Conservation (phyloP, 2,888 invertebrate genomes). For the Watsonalla binaria region DNA sequence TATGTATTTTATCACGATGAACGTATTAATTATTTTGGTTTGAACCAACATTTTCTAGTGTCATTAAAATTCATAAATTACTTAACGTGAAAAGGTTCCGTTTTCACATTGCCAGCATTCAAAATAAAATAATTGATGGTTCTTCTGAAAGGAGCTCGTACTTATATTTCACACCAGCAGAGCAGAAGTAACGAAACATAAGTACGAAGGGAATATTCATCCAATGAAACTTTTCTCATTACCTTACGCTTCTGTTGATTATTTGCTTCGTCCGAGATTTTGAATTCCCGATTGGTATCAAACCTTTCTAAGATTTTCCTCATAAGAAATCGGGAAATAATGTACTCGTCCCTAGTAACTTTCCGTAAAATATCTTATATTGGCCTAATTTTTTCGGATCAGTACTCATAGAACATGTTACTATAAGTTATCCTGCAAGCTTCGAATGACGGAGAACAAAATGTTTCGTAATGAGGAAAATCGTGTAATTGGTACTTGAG, state of each 20-base stretch:
- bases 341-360: not conserved
- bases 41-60: no score
- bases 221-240: constrained; percentile 14
- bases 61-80: no score
- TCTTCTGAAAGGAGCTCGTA: not conserved
- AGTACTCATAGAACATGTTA: not conserved
- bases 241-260: constrained; percentile 8
- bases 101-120: not conserved
- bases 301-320: constrained; percentile 29
- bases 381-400: no score
- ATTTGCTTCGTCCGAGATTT: constrained; percentile 9
- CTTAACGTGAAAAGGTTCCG: no score
- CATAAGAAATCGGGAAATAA: not conserved
- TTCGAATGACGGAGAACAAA: not conserved
- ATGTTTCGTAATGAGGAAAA: constrained; percentile 11
- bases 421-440: not conserved
- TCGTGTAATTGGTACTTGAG: constrained; percentile 19
- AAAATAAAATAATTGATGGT: not conserved
- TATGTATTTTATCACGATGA: not conserved
- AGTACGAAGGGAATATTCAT: constrained; percentile 2
- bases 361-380: no score
- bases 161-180: not conserved
- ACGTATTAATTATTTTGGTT: no score
- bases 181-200: not conserved
- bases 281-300: constrained; percentile 21